A percentile compares a stretch with the other conserved stretches of the same genome.
These are phyloP conservation scores for Epinephelus moara DNA, from an alignment of 2,113 vertebrate genomes.

Conservation along the genomic window DNA sequence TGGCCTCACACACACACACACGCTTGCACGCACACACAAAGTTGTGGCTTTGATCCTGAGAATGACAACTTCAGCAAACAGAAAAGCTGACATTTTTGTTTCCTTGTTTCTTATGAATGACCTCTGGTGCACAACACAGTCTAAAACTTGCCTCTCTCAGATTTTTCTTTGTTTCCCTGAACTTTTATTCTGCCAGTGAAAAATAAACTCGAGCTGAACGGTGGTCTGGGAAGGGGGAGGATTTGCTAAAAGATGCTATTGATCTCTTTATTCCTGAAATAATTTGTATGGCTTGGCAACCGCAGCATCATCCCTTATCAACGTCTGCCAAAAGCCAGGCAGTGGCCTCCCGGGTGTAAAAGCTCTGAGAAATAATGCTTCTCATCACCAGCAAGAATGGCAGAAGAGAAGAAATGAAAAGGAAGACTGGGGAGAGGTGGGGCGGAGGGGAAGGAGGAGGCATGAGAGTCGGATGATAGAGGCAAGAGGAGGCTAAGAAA, in stretches of 20 bases:
- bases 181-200: conserved; percentile 59
- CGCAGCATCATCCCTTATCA: conserved; percentile 75
- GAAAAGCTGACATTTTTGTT: conserved; percentile 35
- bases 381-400: conserved; percentile 67
- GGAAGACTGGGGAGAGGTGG: conserved; percentile 36
- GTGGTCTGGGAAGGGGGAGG: conserved; percentile 56
- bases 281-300: conserved; percentile 76
- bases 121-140: conserved; percentile 28
- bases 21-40: background rate
- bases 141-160: conserved; percentile 41
- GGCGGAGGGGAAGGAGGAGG: conserved; percentile 24
- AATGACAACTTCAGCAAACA: conserved; percentile 49
- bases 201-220: conserved; percentile 62
- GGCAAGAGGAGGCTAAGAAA: conserved; percentile 28
- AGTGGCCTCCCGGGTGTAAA: conserved; percentile 63
- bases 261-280: conserved; percentile 79
- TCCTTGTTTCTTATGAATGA: conserved; percentile 34
- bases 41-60: conserved; percentile 16
- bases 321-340: conserved; percentile 76
- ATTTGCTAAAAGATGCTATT: conserved; percentile 78
- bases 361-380: conserved; percentile 70
- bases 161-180: conserved; percentile 46
- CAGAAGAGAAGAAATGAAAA: conserved; percentile 55
- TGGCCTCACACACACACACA: conserved; percentile 1
- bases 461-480: conserved; percentile 31